Base-by-base conservation (phyloP, 2,113 vertebrate species). In the Bos indicus region DNA sequence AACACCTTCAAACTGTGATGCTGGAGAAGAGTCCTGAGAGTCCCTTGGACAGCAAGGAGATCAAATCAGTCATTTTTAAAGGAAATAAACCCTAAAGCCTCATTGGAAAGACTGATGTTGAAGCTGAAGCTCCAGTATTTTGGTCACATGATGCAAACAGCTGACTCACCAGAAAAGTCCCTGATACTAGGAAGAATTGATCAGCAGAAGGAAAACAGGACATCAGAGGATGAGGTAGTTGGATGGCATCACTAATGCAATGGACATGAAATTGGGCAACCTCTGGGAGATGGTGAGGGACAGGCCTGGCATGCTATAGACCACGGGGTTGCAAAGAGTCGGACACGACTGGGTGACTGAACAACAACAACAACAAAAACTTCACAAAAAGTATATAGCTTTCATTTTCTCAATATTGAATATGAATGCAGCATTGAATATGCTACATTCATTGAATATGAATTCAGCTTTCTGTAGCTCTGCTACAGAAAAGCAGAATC, bases 321-420 rank as follows among this genome's bases (percentile, higher is more conserved):
- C 17, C 8, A 21, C 17, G 2, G 64, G 64, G 9, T 21, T 36
- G n/a, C n/a, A 71, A 67, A 67, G 9, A 36, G 64, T 36, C 3
- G 0, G n/a, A 36, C 64, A 36, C 4, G 1, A 36, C 1, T 11
- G n/a, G 64, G 17, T 71, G 17, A 71, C n/a, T 36, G 64, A 36
- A 71, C 9, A 71, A 62, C 28, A 60, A 9, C 62, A 59, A 57
- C 56, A 33, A 17, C 60, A 64, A n/a, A 33, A 21, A 21, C 21
- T 71, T 71, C n/a, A 71, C 19, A 21, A 11, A 6, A 71, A 21
- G 9, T 11, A 21, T 36, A 36, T 21, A 11, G 8, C 19, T 36
- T 43, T 77, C 28, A 57, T 94, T 87, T 71, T 28, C 48, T 95
- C 26, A 43, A 7, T 52, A 88, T 28, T 46, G 0, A 26, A 40